Conservation (phyloP, 1,140 invertebrate species). For the Drosophila dunni region DNA sequence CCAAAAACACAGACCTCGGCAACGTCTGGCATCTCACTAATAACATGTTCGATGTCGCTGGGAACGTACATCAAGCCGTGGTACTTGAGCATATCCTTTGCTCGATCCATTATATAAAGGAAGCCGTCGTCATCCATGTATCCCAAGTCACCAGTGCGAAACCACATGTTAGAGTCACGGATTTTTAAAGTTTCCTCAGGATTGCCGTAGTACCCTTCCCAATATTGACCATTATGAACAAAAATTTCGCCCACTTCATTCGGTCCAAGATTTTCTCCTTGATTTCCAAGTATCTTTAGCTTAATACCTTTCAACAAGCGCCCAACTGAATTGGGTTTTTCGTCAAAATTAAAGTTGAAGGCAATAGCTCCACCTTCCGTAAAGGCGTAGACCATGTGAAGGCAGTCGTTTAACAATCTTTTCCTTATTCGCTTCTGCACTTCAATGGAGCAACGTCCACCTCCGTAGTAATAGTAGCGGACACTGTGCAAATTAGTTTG, state of each 20-base stretch:
- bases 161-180: constrained; percentile 86
- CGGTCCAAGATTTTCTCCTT: constrained; percentile 41
- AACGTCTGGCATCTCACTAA: constrained; percentile 60
- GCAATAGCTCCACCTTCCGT: constrained; percentile 56
- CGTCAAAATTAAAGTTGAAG: constrained; percentile 53
- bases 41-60: constrained; percentile 62
- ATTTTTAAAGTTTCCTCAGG: constrained; percentile 45
- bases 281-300: constrained; percentile 77
- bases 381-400: constrained; percentile 55
- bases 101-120: constrained; percentile 86
- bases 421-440: constrained; percentile 48
- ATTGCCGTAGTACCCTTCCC: constrained; percentile 73
- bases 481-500: constrained; percentile 49
- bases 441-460: constrained; percentile 53
- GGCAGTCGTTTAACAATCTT: constrained; percentile 40
- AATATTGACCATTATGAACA: constrained; percentile 48
- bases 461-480: constrained; percentile 50
- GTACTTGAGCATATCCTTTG: constrained; percentile 87
- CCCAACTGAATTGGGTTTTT: constrained; percentile 67
- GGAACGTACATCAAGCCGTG: constrained; percentile 77
- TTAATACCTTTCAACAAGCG: constrained; percentile 39
- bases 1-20: constrained; percentile 73
- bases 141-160: constrained; percentile 88
- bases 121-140: constrained; percentile 86
- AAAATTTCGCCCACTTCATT: constrained; percentile 71